A percentile compares a stretch with the other conserved stretches of the same genome.
Conservation (phyloP, 2,888 invertebrate species). For the Macroteleia sp. region DNA sequence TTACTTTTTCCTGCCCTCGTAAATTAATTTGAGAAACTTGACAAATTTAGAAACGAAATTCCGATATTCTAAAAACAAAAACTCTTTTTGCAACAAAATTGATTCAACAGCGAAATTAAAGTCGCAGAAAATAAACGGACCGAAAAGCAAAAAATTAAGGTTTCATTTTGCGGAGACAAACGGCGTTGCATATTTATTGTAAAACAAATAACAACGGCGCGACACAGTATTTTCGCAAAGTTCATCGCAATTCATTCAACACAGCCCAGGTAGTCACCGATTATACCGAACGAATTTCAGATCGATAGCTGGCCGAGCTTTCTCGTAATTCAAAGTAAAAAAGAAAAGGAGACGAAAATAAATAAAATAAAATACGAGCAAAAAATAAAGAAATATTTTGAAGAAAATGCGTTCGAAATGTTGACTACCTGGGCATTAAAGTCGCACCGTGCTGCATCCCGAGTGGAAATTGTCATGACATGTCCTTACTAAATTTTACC, state of each 20-base stretch:
- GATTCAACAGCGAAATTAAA: too few species aligned
- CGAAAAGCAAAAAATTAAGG: constrained; percentile 38
- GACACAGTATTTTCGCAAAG: constrained; percentile 38
- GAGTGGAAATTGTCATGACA: constrained; percentile 56
- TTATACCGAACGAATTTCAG: constrained; percentile 56
- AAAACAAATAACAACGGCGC: constrained; percentile 40
- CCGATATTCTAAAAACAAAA: too few species aligned
- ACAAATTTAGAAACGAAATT: too few species aligned
- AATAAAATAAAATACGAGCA: not conserved
- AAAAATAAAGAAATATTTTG: constrained; percentile 46
- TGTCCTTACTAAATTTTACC: constrained; percentile 52
- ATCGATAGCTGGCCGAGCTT: constrained; percentile 57
- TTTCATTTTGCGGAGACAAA: constrained; percentile 40
- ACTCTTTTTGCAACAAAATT: too few species aligned
- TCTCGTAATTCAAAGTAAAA: constrained; percentile 56
- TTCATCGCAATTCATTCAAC: constrained; percentile 47
- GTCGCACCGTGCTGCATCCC: constrained; percentile 37
- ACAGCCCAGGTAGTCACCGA: constrained; percentile 41
- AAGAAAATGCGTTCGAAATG: constrained; percentile 47
- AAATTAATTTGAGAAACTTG: too few species aligned
- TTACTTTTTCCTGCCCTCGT: too few species aligned
- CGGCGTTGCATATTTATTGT: constrained; percentile 42
- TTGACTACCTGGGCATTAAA: constrained; percentile 46
- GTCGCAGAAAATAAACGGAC: constrained; percentile 18
- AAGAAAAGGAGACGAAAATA: not conserved